phyloP scores from a whole-genome alignment of 2,113 vertebrate species.

The Aramus guarauna region DNA sequence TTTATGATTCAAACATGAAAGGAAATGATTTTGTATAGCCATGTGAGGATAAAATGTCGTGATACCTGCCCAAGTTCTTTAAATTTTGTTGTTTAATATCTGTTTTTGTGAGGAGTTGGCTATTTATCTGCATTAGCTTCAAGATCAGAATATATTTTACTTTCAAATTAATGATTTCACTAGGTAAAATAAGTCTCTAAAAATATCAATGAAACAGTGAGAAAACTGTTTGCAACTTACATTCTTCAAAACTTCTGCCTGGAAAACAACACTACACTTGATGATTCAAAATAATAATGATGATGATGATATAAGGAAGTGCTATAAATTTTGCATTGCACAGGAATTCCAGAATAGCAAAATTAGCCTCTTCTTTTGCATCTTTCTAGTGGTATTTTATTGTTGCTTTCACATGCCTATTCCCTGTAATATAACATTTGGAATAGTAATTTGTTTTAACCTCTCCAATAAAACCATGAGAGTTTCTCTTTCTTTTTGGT shows the following conservation, averaged over 20 bases:
- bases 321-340: not conserved
- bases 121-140: not conserved
- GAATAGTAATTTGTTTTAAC: slow-evolving; percentile 17
- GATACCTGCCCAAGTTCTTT: not conserved
- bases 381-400: not conserved
- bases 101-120: not conserved
- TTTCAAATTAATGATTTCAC: slow-evolving; percentile 1
- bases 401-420: not conserved
- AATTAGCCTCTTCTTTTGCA: not conserved
- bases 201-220: slow-evolving; percentile 13
- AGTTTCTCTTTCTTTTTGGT: not conserved
- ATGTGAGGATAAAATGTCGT: not conserved
- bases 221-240: slow-evolving; percentile 1
- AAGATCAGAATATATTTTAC: not conserved
- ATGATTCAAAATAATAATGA: not conserved
- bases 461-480: not conserved
- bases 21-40: not conserved
- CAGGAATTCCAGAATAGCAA: not conserved
- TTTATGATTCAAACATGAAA: not conserved
- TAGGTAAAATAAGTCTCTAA: not conserved
- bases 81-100: not conserved
- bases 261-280: not conserved
- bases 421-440: not conserved
- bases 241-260: not conserved
- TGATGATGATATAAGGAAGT: not conserved